Evolutionary conservation across 2,888 invertebrate genomes (phyloP), one percentile per base, ranked within the genome.

Genomic region (Orgyia antiqua): DNA sequence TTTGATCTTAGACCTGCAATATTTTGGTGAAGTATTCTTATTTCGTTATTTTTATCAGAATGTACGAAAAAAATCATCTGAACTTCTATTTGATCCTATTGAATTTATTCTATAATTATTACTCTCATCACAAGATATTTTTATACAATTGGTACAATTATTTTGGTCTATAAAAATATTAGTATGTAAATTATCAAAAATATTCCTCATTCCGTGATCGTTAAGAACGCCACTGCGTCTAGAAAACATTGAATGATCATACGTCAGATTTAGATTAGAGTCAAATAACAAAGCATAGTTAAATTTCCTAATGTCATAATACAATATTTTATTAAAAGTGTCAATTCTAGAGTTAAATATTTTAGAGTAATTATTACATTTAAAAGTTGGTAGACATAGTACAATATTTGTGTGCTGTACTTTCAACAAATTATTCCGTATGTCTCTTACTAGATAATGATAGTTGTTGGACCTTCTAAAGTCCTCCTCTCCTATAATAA

Each of bases 381-480:
- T 29, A 18, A 26, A 36, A 2, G 36, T 36, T 10, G 36, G 25
- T 4, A 20, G 1, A 25, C 31, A 31, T 4, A 36, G 12, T 2
- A 36, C 9, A 7, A 31, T 13, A 7, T 36, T 36, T 2, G 34
- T 36, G 13, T 31, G 10, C 3, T 27, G 13, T 3, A 29, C 4
- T 17, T 18, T 28, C 10, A 17, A 11, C 1, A 36, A 24, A 2
- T 21, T 28, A 4, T 25, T 8, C 1, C 15, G 27, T 6, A 36
- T 23, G 10, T 4, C 3, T 4, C 2, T 5, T 7, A 23, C 10
- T 10, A 23, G 2, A 10, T 4, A 4, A 3, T 21, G 4, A 10
- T 13, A 19, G 8, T 19, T 5, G 2, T 2, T 12, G 5, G 24
- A 12, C 10, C 4, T 24, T 23, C 2, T 3, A 12, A 24, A 24